Conservation (phyloP, 2,797 vertebrate species). For the Rhodeus uyekii region DNA sequence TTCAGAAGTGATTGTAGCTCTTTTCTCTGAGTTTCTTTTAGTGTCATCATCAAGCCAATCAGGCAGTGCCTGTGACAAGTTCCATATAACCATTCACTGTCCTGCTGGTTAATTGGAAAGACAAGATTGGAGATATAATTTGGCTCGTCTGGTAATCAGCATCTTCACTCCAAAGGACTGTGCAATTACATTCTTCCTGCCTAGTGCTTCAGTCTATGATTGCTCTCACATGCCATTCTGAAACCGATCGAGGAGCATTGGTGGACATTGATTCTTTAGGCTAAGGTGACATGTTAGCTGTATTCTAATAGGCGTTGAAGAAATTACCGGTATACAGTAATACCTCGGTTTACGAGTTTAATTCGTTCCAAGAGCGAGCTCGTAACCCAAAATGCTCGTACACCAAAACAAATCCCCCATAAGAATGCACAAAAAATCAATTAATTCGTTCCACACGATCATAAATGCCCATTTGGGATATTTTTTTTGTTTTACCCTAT, state of each 20-base stretch:
- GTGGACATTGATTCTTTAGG: background rate
- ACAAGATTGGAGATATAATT: constrained; percentile 58
- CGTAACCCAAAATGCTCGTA: no score
- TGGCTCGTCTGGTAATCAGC: constrained; percentile 40
- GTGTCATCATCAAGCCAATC: constrained; percentile 45
- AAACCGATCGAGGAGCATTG: background rate
- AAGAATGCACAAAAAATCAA: no score
- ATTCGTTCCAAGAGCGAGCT: no score
- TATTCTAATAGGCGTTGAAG: background rate
- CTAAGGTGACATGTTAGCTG: background rate
- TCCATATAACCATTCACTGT: constrained; percentile 53
- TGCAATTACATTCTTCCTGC: constrained; percentile 33
- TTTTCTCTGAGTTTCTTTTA: constrained; percentile 48
- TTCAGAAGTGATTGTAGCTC: constrained; percentile 51
- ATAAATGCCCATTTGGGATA: no score
- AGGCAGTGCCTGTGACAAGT: constrained; percentile 53
- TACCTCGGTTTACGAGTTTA: no score
- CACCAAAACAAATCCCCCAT: no score
- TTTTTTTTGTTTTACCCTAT: no score
- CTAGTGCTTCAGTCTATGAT: background rate
- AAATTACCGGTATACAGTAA: no score
- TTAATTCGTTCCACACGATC: no score
- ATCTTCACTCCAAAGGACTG: constrained; percentile 27
- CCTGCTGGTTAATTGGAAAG: constrained; percentile 59
- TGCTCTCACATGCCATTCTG: background rate